These are phyloP conservation scores for Andrena bicolor DNA, from an alignment of 2,888 invertebrate species.

Conservation along the genomic window DNA sequence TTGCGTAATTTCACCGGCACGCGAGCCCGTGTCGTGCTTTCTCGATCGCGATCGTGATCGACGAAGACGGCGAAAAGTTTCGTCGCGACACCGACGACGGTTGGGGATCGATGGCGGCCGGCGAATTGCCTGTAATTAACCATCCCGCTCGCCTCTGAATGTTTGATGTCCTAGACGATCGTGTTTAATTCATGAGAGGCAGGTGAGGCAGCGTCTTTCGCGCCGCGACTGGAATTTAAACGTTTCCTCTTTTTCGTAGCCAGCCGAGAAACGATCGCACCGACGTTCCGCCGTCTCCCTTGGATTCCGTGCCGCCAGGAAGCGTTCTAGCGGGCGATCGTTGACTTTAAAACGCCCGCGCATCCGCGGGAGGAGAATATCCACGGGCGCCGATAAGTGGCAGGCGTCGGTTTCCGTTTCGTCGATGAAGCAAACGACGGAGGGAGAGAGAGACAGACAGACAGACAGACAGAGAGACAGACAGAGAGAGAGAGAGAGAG, in stretches of 20 bases:
- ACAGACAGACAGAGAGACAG: no score
- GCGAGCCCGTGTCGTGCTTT: conserved; percentile 29
- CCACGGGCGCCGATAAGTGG: neutral
- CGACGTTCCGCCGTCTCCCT: neutral
- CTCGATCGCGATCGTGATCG: conserved; percentile 30
- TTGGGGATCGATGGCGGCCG: conserved; percentile 20
- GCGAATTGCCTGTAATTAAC: conserved; percentile 29
- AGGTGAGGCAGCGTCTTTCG: conserved; percentile 10
- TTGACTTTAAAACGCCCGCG: conserved; percentile 13
- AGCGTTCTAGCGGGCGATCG: conserved; percentile 9
- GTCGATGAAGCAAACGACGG: conserved; percentile 7
- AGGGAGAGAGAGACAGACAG: no score
- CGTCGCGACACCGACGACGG: neutral
- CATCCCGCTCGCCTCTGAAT: conserved; percentile 13
- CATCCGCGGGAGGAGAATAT: conserved; percentile 9
- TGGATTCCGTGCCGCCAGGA: conserved; percentile 5
- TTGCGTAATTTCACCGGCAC: conserved; percentile 37
- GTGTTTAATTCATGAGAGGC: conserved; percentile 43
- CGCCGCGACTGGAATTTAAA: conserved; percentile 2
- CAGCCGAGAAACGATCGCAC: neutral
- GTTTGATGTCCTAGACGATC: conserved; percentile 34
- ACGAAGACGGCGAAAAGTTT: conserved; percentile 1
- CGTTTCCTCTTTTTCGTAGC: conserved; percentile 4
- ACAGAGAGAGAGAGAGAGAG: no score
- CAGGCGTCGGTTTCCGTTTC: conserved; percentile 2